These are phyloP conservation scores for Alloscopus bannaensis DNA, from an alignment of 2,888 invertebrate genomes.

Conservation along the genomic window DNA sequence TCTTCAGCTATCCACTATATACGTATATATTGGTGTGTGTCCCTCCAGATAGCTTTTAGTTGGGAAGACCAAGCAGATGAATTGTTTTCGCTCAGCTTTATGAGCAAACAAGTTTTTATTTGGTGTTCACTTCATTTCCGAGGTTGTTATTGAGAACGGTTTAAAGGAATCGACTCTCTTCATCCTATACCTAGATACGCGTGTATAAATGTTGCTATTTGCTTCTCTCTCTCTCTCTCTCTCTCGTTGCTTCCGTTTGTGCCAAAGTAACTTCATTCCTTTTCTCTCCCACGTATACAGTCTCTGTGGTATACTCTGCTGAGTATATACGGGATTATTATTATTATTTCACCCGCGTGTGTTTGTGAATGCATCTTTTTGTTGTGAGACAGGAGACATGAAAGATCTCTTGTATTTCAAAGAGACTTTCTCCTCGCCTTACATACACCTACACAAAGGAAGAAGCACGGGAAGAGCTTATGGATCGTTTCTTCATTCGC, in stretches of 20 bases:
- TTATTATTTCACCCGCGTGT: constrained; percentile 54
- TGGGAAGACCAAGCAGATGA: constrained; percentile 59
- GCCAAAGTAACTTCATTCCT: no score
- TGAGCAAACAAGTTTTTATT: constrained; percentile 67
- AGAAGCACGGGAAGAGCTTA: constrained; percentile 10
- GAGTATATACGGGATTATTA: constrained; percentile 48
- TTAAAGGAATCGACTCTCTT: constrained; percentile 40
- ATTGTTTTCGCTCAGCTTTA: constrained; percentile 65
- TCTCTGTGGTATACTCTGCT: no score
- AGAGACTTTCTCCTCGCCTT: constrained; percentile 48
- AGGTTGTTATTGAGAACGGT: constrained; percentile 61
- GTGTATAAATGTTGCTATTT: not conserved
- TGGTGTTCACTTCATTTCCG: constrained; percentile 64
- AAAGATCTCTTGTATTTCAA: constrained; percentile 61
- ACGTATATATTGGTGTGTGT: no score
- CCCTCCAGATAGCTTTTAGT: constrained; percentile 48
- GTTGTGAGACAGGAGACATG: constrained; percentile 56
- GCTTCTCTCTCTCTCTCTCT: not conserved
- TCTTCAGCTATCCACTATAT: no score
- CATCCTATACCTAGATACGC: not conserved
- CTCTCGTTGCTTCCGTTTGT: not conserved
- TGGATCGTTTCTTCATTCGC: not conserved
- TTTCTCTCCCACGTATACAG: no score
- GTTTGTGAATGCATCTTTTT: constrained; percentile 53
- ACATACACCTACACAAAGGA: no score